Percentiles rank a stretch among this genome's conserved stretches.
These are phyloP conservation scores for Myotis planiceps DNA, from an alignment of 2,797 vertebrate genomes.

Conservation along the genomic window DNA sequence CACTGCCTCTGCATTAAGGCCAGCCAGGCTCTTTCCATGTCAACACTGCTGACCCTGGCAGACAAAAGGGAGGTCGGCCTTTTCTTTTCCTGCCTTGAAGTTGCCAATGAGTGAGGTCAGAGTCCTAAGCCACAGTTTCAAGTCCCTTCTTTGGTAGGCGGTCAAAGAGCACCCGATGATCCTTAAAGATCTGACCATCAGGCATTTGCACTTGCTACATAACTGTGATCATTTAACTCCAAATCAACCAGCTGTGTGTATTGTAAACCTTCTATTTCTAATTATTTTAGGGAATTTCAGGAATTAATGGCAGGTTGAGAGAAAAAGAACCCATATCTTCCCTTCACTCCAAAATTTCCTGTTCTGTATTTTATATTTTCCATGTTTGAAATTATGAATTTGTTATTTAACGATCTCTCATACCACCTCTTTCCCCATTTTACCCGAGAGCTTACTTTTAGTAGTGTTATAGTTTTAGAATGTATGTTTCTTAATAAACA, in stretches of 20 bases:
- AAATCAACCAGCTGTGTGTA: not conserved
- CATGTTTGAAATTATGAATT: not conserved
- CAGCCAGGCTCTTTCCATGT: not conserved
- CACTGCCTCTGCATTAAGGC: not conserved
- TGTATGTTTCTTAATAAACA: not conserved
- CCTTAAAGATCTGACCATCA: not conserved
- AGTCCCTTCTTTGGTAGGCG: not conserved
- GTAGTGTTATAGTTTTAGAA: slow-evolving; percentile 24
- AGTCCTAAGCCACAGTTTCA: not conserved
- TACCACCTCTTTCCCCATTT: not conserved
- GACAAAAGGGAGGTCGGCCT: not conserved
- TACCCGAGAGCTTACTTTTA: not conserved
- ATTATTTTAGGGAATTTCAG: slow-evolving; percentile 15
- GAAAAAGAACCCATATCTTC: slow-evolving; percentile 6
- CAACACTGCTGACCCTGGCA: not conserved
- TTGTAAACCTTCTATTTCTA: not conserved
- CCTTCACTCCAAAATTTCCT: not conserved
- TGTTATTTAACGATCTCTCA: slow-evolving; percentile 44
- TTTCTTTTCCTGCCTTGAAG: not conserved
- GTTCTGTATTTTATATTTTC: not conserved
- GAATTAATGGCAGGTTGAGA: not conserved
- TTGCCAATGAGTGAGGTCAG: not conserved
- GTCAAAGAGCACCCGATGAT: not conserved
- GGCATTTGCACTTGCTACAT: not conserved
- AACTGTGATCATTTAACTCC: slow-evolving; percentile 3